These are phyloP conservation scores for Dexiosoma caninum DNA, from an alignment of 2,888 invertebrate genomes.

Conservation along the genomic window DNA sequence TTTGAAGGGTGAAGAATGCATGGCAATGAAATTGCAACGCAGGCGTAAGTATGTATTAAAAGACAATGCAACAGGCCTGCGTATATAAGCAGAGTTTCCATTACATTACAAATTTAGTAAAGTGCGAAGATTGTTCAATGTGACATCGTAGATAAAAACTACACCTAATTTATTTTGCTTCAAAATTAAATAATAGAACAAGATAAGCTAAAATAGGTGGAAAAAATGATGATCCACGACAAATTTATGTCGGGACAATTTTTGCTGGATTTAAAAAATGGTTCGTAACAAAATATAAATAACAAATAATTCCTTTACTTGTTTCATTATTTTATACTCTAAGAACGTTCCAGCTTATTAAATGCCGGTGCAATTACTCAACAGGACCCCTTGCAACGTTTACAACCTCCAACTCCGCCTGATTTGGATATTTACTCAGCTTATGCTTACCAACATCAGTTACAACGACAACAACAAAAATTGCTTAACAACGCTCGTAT, in stretches of 20 bases:
- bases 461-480: constrained; percentile 69
- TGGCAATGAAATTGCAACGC: constrained; percentile 66
- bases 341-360: constrained; percentile 68
- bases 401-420: constrained; percentile 65
- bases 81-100: constrained; percentile 69
- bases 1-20: constrained; percentile 34
- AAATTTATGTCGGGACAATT: constrained; percentile 74
- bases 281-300: constrained; percentile 69
- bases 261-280: constrained; percentile 73
- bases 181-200: not conserved
- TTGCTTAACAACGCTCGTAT: constrained; percentile 47
- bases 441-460: constrained; percentile 73
- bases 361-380: constrained; percentile 61
- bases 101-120: constrained; percentile 69
- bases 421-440: constrained; percentile 72
- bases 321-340: not conserved
- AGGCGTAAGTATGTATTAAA: constrained; percentile 44
- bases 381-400: constrained; percentile 56
- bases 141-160: constrained; percentile 24
- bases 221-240: constrained; percentile 74
- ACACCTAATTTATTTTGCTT: not conserved
- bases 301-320: not conserved
- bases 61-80: constrained; percentile 42
- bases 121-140: constrained; percentile 64
- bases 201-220: constrained; percentile 43